These are phyloP conservation scores for Drosophila gaucha DNA, from an alignment of 2,888 invertebrate genomes.

Conservation along the genomic window DNA sequence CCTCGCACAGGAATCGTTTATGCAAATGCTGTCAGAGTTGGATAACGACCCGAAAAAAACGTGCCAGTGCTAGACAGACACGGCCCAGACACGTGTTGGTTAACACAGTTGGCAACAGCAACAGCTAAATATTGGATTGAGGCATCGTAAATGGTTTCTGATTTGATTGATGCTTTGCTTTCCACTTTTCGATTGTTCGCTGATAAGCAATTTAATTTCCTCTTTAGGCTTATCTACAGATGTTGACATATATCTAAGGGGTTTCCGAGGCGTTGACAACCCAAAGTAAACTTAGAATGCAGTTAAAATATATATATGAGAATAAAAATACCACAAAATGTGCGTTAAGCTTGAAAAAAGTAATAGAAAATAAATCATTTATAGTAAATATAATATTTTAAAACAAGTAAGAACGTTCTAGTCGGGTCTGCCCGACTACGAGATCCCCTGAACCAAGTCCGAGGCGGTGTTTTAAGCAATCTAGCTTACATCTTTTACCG, in stretches of 20 bases:
- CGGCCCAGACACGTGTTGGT: constrained; percentile 55
- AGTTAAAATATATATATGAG: not conserved
- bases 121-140: not conserved
- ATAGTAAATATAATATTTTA: no score
- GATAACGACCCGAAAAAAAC: constrained; percentile 53
- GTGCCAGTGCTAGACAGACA: constrained; percentile 53
- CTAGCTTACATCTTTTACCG: no score
- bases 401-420: no score
- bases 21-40: constrained; percentile 38
- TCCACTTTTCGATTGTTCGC: not conserved
- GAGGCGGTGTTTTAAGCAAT: no score
- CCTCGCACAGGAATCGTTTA: constrained; percentile 20
- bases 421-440: no score
- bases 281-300: not conserved
- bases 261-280: not conserved
- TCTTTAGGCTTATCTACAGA: constrained; percentile 8
- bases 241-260: not conserved
- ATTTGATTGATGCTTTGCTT: constrained; percentile 18
- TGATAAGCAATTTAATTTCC: constrained; percentile 20
- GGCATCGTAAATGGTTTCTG: not conserved
- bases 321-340: not conserved
- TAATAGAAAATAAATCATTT: not conserved
- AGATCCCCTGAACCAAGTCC: no score
- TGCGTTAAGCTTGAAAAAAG: not conserved
- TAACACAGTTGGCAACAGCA: constrained; percentile 25